These are phyloP conservation scores for Drosophila colorata DNA, from an alignment of 2,888 invertebrate species.

Conservation along the genomic window DNA sequence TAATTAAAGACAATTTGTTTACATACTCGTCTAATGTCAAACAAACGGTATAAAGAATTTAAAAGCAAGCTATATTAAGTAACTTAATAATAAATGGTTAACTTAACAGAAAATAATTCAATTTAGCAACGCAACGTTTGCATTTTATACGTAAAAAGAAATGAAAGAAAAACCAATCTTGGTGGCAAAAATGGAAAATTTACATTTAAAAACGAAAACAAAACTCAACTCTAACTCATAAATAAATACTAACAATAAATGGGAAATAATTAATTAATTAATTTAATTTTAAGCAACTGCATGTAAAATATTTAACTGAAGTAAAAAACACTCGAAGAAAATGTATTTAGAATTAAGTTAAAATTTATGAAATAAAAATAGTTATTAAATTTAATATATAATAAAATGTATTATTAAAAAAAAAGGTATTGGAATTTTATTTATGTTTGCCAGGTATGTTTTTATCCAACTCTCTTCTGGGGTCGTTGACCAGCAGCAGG, in stretches of 20 bases:
- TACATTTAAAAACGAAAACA: conserved; percentile 14
- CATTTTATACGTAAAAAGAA: conserved; percentile 77
- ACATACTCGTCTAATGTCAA: conserved; percentile 31
- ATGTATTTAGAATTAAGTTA: conserved; percentile 63
- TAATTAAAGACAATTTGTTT: conserved; percentile 57
- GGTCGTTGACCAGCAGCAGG: conserved; percentile 45
- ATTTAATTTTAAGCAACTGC: conserved; percentile 69
- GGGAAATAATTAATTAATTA: conserved; percentile 45
- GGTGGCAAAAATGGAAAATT: conserved; percentile 4
- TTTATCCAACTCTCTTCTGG: not conserved
- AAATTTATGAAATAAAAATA: conserved; percentile 60
- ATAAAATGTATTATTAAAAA: conserved; percentile 81
- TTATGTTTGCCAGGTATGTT: too few species aligned
- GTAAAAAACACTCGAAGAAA: conserved; percentile 45
- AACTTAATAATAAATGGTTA: conserved; percentile 63
- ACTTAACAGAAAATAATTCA: conserved; percentile 67
- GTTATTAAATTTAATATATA: conserved; percentile 79
- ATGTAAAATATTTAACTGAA: conserved; percentile 77
- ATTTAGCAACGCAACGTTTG: conserved; percentile 75
- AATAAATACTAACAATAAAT: conserved; percentile 50
- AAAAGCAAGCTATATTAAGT: conserved; percentile 57
- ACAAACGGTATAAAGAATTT: conserved; percentile 64
- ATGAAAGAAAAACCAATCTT: conserved; percentile 12
- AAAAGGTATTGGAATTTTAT: not conserved
- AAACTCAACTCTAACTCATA: conserved; percentile 48